Percentiles rank a stretch among this genome's conserved stretches.
Evolutionary conservation across 1,140 invertebrate genomes (phyloP).

Genomic region (Drosophila rhopaloa): DNA sequence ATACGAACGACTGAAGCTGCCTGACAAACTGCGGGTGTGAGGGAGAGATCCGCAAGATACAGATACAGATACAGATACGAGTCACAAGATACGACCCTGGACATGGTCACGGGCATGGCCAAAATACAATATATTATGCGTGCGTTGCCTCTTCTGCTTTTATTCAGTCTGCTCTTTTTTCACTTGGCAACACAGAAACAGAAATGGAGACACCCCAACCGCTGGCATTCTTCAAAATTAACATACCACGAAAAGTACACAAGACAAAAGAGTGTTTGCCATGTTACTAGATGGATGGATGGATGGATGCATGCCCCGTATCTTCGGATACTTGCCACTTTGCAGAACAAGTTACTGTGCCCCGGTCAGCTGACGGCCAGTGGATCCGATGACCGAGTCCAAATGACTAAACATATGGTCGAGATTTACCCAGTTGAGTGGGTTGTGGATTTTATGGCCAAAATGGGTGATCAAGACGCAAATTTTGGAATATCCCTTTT

Average conservation of each 20-base stretch:
- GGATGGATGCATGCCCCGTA: slow-evolving; percentile 20
- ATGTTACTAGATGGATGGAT: slow-evolving; percentile 20
- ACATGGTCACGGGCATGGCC: slow-evolving; percentile 72
- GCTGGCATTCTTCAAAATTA: slow-evolving; percentile 66
- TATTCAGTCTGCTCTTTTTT: slow-evolving; percentile 35
- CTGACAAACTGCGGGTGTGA: slow-evolving; percentile 21
- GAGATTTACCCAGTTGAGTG: slow-evolving; percentile 25
- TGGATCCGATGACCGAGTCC: slow-evolving; percentile 32
- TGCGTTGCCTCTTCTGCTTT: slow-evolving; percentile 35
- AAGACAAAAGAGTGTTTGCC: slow-evolving; percentile 49
- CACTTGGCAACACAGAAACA: slow-evolving; percentile 44
- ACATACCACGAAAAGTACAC: slow-evolving; percentile 61
- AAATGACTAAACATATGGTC: slow-evolving; percentile 16
- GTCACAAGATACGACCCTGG: slow-evolving; percentile 72
- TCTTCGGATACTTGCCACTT: slow-evolving; percentile 1
- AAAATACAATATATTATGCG: slow-evolving; percentile 67
- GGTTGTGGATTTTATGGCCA: neutral
- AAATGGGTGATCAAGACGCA: neutral
- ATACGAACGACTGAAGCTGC: slow-evolving; percentile 71
- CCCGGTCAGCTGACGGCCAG: slow-evolving; percentile 27
- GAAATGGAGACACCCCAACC: slow-evolving; percentile 19
- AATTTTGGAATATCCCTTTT: neutral
- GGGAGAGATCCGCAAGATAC: slow-evolving; percentile 57
- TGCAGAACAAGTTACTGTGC: slow-evolving; percentile 24
- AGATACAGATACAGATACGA: slow-evolving; percentile 32